phyloP scores from a whole-genome alignment of 2,797 vertebrate species.

The Orestias chungarensis region DNA sequence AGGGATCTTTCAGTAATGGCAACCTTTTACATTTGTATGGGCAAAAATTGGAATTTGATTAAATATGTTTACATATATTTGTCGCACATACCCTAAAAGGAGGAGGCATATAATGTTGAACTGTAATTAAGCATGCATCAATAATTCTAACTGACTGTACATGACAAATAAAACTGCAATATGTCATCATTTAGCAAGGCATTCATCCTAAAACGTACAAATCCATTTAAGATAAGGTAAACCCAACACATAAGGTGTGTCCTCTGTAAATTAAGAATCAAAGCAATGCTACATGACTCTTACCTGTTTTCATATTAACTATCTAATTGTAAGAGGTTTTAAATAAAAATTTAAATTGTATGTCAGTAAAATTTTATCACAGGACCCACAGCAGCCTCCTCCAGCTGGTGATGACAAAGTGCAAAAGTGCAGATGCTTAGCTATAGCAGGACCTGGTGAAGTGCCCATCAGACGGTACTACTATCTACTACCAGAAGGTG shows the following conservation, averaged over 20 bases:
- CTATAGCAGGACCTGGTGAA: too few species aligned
- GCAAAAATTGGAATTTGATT: background rate
- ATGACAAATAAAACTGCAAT: background rate
- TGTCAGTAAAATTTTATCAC: too few species aligned
- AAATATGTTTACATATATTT: background rate
- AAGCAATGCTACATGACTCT: background rate
- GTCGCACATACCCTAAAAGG: background rate
- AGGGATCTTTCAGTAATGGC: background rate
- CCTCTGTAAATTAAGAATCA: background rate
- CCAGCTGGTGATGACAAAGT: too few species aligned
- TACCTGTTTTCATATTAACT: background rate
- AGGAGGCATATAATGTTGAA: background rate
- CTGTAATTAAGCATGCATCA: background rate
- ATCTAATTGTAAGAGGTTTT: background rate
- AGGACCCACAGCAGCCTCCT: too few species aligned
- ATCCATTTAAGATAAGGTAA: background rate
- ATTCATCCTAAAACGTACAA: background rate
- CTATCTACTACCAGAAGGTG: too few species aligned
- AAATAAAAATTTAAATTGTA: too few species aligned
- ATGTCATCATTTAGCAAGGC: background rate
- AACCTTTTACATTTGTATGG: background rate
- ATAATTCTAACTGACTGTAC: background rate
- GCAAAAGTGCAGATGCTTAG: too few species aligned
- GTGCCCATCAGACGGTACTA: too few species aligned
- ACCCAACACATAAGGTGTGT: background rate